A percentile compares a stretch with the other conserved stretches of the same genome.
Evolutionary conservation across 2,113 vertebrate genomes (phyloP).

Genomic region (Psettodes erumei): DNA sequence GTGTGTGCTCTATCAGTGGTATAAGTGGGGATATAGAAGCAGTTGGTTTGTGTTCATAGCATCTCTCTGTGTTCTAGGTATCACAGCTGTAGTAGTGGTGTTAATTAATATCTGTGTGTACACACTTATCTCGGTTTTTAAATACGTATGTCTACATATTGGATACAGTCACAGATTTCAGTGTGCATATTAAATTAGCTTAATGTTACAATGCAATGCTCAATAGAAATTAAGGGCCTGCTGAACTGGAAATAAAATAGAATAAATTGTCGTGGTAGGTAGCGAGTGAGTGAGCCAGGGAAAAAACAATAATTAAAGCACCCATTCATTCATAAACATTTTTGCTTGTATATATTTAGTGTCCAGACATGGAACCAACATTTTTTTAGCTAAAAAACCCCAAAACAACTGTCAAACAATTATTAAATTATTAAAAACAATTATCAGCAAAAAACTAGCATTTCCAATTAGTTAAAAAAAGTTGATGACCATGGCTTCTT

Average conservation of each 20-base stretch:
- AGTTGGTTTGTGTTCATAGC: constrained; percentile 8
- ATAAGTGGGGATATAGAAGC: neutral
- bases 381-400: too few relatives aligned
- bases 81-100: neutral
- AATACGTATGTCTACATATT: neutral
- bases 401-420: too few relatives aligned
- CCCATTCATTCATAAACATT: neutral
- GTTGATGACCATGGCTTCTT: neutral
- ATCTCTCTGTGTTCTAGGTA: neutral
- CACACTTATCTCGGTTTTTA: neutral
- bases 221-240: neutral
- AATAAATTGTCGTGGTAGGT: neutral
- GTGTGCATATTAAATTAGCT: neutral
- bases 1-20: neutral
- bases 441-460: neutral
- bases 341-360: neutral
- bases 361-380: neutral
- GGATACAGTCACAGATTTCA: neutral
- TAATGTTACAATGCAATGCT: neutral
- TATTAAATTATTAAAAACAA: too few relatives aligned
- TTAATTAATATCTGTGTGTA: neutral
- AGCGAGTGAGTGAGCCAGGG: neutral
- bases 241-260: neutral
- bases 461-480: neutral
- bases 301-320: neutral